Base-by-base conservation (phyloP, 2,888 invertebrate species). In the Sceliomorpha sp. region DNA sequence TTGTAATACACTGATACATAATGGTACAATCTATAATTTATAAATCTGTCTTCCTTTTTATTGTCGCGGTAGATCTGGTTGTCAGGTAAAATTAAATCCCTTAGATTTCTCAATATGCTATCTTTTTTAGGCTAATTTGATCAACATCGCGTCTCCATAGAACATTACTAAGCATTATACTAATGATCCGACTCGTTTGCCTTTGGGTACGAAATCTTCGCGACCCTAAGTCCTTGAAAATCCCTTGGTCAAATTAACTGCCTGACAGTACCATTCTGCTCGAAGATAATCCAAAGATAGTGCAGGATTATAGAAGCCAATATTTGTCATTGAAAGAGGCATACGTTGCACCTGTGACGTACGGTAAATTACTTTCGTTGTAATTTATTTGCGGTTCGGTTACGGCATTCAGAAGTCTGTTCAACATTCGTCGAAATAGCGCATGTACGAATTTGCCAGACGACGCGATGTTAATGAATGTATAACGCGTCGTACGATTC, bases 401-500 rank as follows among this genome's bases (percentile, higher is more conserved):
- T 27, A 48, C 20, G 44, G 47, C 17, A 62, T 62, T 32, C 29
- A 32, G 24, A 53, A 9, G 39, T 53, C 47, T 47, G 32, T 9
- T 32, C 32, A 48, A 63, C 55, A 62, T 62, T 37, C 39, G 42
- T 55, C 39, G 48, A 42, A 63, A 55, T 55, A 42, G 48, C 70
- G 67, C 70, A 71, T 70, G 70, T 59, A 73, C 80, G 77, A 80
- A 82, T 82, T 79, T 78, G 79, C 79, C 82, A 83, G 80, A 81
- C 79, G 74, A 77, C 72, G 75, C 75, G 80, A 56, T 60, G 10
- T 79, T 83, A 81, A 83, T 83, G 82, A 82, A 83, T 81, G 83
- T 82, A 86, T 86, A 85, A 86, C 85, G 79, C 84, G 78, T 76
- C 77, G 80, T 81, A 81, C 84, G 86, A 86, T 86, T 86, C 84